Percentiles rank a stretch among this genome's conserved stretches.
phyloP scores from a whole-genome alignment of 2,888 invertebrate species.

The Saturnia japonica region DNA sequence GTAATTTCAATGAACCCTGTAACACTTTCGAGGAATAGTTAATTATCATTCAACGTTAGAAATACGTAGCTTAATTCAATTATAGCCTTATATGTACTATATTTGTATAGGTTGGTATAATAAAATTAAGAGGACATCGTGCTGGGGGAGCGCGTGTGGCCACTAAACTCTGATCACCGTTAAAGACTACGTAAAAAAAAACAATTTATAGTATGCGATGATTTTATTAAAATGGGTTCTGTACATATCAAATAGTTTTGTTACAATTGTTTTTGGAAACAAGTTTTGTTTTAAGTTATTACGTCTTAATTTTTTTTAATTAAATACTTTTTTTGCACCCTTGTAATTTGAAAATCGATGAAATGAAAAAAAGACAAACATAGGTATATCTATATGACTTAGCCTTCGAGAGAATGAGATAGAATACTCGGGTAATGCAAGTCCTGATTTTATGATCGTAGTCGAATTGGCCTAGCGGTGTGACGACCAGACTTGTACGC shows the following conservation, averaged over 20 bases:
- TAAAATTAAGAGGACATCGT: constrained; percentile 31
- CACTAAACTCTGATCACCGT: constrained; percentile 32
- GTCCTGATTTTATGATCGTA: no score
- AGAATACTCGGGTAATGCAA: no score
- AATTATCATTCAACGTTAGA: constrained; percentile 3
- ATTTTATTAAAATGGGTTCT: constrained; percentile 1
- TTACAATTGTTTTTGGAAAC: not conserved
- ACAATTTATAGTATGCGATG: not conserved
- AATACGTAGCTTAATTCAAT: constrained; percentile 11
- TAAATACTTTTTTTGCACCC: no score
- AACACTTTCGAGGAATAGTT: not conserved
- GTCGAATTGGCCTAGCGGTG: no score
- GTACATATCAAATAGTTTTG: not conserved
- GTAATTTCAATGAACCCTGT: not conserved
- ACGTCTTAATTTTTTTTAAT: not conserved
- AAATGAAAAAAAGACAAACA: no score
- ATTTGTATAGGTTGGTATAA: constrained; percentile 15
- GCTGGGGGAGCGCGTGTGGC: constrained; percentile 39
- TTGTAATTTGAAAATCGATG: no score
- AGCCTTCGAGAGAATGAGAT: no score
- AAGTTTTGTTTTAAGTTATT: not conserved
- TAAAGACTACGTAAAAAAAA: constrained; percentile 37
- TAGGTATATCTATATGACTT: no score
- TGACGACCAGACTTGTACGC: no score
- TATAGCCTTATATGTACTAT: constrained; percentile 7